phyloP scores from a whole-genome alignment of 2,888 invertebrate genomes.

The Crepidodera aurea region DNA sequence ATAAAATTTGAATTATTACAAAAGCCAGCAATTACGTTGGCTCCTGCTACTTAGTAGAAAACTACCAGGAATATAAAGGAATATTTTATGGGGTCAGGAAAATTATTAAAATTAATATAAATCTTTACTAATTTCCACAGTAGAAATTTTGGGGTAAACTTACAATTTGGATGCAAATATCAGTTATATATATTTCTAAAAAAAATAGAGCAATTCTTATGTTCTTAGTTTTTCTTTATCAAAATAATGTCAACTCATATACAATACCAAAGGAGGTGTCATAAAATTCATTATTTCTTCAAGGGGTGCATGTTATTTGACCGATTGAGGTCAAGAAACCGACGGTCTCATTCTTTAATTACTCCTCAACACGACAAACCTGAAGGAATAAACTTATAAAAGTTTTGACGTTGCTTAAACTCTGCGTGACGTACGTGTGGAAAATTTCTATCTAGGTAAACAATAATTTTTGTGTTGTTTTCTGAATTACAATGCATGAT shows the following conservation, averaged over 20 bases:
- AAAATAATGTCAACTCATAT: not conserved
- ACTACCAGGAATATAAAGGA: no score
- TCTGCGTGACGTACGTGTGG: not conserved
- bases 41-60: no score
- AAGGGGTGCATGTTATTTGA: conserved; percentile 4
- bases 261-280: not conserved
- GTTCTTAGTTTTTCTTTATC: not conserved
- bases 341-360: conserved; percentile 9
- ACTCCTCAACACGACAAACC: not conserved
- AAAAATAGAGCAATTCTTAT: not conserved
- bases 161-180: not conserved
- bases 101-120: no score
- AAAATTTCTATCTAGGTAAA: no score
- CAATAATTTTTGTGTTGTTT: no score
- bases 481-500: no score
- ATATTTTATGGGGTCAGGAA: no score
- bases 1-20: no score
- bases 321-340: conserved; percentile 19
- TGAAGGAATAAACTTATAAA: not conserved
- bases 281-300: conserved; percentile 7
- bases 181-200: not conserved
- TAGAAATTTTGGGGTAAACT: not conserved
- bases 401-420: not conserved
- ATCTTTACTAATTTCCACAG: no score
- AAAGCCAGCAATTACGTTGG: no score